Base-by-base conservation (phyloP, 2,113 vertebrate genomes). In the Euleptes europaea region DNA sequence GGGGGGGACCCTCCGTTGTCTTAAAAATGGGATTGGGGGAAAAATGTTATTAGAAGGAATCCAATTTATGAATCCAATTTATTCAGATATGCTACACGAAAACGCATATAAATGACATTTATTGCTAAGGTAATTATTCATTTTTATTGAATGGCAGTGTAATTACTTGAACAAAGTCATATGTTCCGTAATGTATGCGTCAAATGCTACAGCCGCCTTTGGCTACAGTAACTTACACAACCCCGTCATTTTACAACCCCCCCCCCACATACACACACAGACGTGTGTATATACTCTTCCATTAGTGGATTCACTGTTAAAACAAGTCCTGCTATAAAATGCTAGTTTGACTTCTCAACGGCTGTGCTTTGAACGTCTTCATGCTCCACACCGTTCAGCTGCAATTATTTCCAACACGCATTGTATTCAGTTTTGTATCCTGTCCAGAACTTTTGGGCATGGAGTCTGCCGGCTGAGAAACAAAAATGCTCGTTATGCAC, bases 101-200 rank as follows among this genome's bases (percentile, higher is more conserved):
- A 51, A 4, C 67, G 40, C 51, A 31, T 2, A 71, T 42, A 35
- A 35, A 65, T 88, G n/a, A 57, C 84, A 1, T 81, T 79, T 83
- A 49, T 71, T 88, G 54, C 38, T 54, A 67, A 40, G 31, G 28
- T 77, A 80, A 73, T 47, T 42, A 14, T 71, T 92, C 0, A 21
- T 84, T 90, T 90, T 63, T 65, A 86, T 83, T 84, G 38, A 87
- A 86, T 69, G 54, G 38, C 65, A 88, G n/a, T 6, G 10, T 69
- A 82, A 78, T 87, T 86, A 80, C 73, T 88, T n/a, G 77, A 81
- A 47, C 17, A 1, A 86, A 84, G 57, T 84, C 19, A 0, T 69
- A 11, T 5, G 11, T 49, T 51, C 19, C 21, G 12, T 33, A 80
- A 72, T 38, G 14, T 13, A 82, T 54, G 57, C 44, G 35, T 11